These are phyloP conservation scores for Manis pentadactyla DNA, from an alignment of 2,797 vertebrate species.

Conservation along the genomic window DNA sequence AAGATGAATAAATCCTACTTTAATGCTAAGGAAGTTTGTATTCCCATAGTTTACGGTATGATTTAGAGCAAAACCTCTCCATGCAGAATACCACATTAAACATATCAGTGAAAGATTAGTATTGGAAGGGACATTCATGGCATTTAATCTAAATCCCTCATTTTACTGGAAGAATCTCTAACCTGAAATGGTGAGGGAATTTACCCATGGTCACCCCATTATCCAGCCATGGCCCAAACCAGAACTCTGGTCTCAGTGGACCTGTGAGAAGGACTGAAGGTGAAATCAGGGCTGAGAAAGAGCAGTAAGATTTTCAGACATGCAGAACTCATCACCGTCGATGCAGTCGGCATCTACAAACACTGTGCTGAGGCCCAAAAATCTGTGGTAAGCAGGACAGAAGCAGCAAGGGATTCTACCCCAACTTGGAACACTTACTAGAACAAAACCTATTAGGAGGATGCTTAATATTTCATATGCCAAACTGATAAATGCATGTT, in stretches of 20 bases:
- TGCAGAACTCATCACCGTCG: background rate
- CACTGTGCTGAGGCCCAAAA: background rate
- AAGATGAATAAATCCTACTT: background rate
- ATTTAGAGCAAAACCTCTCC: background rate
- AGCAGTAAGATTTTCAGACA: background rate
- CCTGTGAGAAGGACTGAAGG: background rate
- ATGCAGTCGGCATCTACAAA: background rate
- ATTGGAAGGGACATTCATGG: background rate
- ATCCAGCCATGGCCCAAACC: accelerated
- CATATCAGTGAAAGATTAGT: background rate
- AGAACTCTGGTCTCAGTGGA: background rate
- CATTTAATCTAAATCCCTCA: background rate
- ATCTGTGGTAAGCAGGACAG: background rate
- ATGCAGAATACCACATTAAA: background rate
- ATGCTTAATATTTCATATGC: background rate
- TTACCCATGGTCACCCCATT: background rate
- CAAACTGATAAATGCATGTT: background rate
- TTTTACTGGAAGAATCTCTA: background rate
- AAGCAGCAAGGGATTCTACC: background rate
- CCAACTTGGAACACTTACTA: background rate
- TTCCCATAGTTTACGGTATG: background rate
- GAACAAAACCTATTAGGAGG: background rate
- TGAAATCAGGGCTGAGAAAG: background rate
- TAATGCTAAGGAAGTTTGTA: background rate
- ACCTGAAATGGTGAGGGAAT: background rate